Evolutionary conservation across 37 sponge, comb jelly and placozoan species (phyloP).

Genomic region (Diacarnus erythraeanus): DNA sequence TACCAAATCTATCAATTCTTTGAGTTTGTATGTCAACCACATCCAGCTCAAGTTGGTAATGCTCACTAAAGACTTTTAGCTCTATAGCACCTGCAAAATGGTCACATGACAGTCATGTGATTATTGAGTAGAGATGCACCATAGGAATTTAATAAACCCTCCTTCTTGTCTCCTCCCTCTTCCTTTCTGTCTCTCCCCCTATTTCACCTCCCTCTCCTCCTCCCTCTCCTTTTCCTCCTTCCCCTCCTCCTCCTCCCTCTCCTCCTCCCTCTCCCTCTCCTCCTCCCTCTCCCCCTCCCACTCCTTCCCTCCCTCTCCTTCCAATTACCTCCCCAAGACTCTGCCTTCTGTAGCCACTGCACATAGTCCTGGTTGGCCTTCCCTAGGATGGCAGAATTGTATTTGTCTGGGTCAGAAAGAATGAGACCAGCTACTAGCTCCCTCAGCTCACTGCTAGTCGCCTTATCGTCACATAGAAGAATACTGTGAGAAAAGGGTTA

Average conservation of each 20-base stretch:
- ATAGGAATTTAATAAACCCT: background rate
- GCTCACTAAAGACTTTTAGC: constrained; percentile 68
- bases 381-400: constrained; percentile 55
- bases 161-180: background rate
- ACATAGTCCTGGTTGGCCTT: constrained; percentile 33
- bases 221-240: background rate
- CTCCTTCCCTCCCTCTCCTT: no score
- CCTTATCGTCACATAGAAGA: constrained; percentile 20
- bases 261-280: background rate
- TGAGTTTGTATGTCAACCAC: constrained; percentile 85
- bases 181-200: background rate
- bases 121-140: background rate
- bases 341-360: constrained; percentile 66
- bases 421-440: constrained; percentile 59
- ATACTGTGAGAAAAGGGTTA: constrained; percentile 11
- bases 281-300: no score
- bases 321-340: constrained; percentile 77
- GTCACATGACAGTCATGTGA: background rate
- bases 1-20: constrained; percentile 86
- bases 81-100: constrained; percentile 73
- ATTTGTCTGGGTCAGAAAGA: constrained; percentile 54
- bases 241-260: background rate
- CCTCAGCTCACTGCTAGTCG: constrained; percentile 39
- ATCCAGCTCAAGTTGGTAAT: constrained; percentile 67
- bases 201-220: background rate